These are phyloP conservation scores for Ptilodon capucinus DNA, from an alignment of 2,888 invertebrate species.

Conservation along the genomic window DNA sequence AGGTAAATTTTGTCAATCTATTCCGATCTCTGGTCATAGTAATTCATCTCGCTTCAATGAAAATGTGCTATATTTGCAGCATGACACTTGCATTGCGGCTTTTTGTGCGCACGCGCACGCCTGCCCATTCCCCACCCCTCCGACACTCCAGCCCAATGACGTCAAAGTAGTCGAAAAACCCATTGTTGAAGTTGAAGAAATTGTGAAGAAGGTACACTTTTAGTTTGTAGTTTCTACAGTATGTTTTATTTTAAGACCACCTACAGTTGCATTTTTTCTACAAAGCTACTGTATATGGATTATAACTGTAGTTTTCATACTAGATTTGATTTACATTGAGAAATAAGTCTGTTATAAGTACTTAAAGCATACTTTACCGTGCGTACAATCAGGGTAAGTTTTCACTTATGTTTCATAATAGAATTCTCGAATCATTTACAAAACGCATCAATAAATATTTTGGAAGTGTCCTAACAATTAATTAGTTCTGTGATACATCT, in stretches of 20 bases:
- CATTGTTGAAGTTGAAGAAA: not conserved
- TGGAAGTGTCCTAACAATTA: not conserved
- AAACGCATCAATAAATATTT: not conserved
- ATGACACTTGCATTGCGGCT: constrained; percentile 42
- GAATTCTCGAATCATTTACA: too few species aligned
- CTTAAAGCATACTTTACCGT: too few species aligned
- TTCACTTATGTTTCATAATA: not conserved
- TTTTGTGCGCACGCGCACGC: constrained; percentile 36
- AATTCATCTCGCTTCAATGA: not conserved
- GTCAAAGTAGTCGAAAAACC: not conserved
- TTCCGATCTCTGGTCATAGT: too few species aligned
- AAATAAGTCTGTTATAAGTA: too few species aligned
- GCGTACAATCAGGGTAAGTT: too few species aligned
- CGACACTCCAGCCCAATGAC: not conserved
- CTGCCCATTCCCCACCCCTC: not conserved
- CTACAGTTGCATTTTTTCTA: too few species aligned
- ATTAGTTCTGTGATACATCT: not conserved
- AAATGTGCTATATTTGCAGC: constrained; percentile 18
- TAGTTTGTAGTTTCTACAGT: not conserved
- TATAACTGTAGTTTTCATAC: too few species aligned
- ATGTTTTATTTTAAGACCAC: too few species aligned
- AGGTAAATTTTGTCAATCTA: too few species aligned
- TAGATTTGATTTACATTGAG: too few species aligned
- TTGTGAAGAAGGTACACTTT: not conserved
- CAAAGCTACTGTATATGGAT: too few species aligned